Conservation (phyloP, 2,113 vertebrate genomes). For the Pterocles gutturalis region DNA sequence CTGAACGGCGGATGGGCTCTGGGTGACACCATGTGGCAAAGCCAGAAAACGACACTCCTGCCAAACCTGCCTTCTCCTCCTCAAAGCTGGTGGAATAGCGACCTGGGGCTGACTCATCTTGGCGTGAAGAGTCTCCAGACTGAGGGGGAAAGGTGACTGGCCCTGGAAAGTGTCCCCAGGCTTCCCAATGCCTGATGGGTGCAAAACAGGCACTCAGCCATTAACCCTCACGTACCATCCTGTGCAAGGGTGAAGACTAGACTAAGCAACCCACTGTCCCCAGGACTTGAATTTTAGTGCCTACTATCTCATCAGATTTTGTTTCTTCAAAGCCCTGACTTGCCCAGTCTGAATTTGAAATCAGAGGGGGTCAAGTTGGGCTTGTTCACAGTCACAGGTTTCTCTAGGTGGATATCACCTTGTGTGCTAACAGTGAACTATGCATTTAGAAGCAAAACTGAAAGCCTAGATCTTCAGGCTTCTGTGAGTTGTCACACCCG, state of each 20-base stretch:
- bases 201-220: neutral
- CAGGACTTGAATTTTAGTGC: neutral
- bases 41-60: neutral
- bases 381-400: neutral
- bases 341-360: neutral
- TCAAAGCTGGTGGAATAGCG: neutral
- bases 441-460: neutral
- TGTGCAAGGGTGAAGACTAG: neutral
- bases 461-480: neutral
- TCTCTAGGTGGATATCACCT: neutral
- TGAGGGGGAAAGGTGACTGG: neutral
- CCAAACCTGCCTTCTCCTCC: neutral
- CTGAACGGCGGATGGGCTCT: neutral
- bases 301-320: neutral
- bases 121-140: neutral
- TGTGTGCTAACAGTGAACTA: neutral
- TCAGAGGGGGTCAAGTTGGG: neutral
- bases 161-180: neutral
- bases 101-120: neutral
- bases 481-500: neutral
- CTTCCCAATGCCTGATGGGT: fast-evolving
- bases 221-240: neutral
- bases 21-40: conserved; percentile 62
- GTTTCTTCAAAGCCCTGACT: neutral
- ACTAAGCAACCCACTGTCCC: neutral